Evolutionary conservation across 2,113 vertebrate genomes (phyloP).

Genomic region (Rhinoptilus africanus): DNA sequence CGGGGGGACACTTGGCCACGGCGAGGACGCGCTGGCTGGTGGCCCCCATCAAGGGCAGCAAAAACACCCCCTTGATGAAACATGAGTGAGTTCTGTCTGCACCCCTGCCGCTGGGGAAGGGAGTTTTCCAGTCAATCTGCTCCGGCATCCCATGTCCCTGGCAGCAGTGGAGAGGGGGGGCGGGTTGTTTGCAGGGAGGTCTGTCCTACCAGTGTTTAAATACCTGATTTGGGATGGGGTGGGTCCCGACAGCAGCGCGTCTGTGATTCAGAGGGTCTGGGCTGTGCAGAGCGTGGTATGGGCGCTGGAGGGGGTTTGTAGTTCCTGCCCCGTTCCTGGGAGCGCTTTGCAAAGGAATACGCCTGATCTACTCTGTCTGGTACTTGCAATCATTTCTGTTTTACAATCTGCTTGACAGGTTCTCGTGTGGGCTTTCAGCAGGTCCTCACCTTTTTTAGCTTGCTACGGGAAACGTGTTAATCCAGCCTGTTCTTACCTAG

Average conservation of each 20-base stretch:
- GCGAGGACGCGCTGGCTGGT: neutral
- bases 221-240: neutral
- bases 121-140: neutral
- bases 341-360: neutral
- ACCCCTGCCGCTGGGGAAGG: neutral
- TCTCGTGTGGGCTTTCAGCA: constrained; percentile 29
- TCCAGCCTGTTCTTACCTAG: neutral
- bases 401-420: neutral
- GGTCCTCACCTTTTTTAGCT: constrained; percentile 28
- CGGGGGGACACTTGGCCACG: neutral
- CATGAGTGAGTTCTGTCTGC: neutral
- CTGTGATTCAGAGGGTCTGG: neutral
- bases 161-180: rapidly evolving
- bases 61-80: no score
- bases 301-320: neutral
- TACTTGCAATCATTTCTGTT: neutral
- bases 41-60: neutral
- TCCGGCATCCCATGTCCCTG: neutral
- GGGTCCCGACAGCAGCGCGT: neutral
- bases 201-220: neutral
- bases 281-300: neutral
- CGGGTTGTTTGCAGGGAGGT: neutral
- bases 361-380: neutral
- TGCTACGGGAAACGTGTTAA: neutral
- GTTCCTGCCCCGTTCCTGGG: rapidly evolving